Conservation (phyloP, 2,113 vertebrate genomes). For the Gambusia affinis region DNA sequence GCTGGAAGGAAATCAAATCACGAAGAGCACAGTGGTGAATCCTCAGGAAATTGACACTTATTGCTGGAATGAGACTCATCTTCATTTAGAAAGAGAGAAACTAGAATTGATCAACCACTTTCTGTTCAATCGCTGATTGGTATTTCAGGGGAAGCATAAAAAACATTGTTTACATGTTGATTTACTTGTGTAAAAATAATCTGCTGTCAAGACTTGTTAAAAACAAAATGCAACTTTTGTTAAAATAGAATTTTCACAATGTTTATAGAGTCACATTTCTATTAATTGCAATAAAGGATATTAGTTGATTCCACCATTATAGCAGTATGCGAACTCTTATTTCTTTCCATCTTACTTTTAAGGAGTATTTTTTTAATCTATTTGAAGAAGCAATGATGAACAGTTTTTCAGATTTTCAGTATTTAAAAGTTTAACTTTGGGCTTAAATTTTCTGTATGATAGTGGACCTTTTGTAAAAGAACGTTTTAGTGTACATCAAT, state of each 20-base stretch:
- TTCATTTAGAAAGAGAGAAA: neutral
- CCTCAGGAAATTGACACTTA: slow-evolving; percentile 10
- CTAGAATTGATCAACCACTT: neutral
- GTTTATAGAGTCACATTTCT: neutral
- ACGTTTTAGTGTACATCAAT: too few species aligned
- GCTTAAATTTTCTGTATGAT: neutral
- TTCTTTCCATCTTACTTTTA: too few species aligned
- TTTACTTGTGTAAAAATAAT: neutral
- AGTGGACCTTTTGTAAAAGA: too few species aligned
- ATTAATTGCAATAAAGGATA: neutral
- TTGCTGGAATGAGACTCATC: neutral
- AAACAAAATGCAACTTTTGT: neutral
- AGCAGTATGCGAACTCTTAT: neutral
- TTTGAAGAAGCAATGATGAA: too few species aligned
- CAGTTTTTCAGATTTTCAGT: too few species aligned
- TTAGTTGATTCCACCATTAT: neutral
- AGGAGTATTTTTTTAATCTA: too few species aligned
- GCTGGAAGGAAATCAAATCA: slow-evolving; percentile 15
- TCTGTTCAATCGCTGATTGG: neutral
- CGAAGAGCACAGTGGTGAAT: slow-evolving; percentile 30
- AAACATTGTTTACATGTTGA: neutral
- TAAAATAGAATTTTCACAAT: neutral
- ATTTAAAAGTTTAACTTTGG: neutral
- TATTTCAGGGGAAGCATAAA: neutral
- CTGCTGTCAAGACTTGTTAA: neutral